These are phyloP conservation scores for Ameiurus melas DNA, from an alignment of 2,113 vertebrate species.

Conservation along the genomic window DNA sequence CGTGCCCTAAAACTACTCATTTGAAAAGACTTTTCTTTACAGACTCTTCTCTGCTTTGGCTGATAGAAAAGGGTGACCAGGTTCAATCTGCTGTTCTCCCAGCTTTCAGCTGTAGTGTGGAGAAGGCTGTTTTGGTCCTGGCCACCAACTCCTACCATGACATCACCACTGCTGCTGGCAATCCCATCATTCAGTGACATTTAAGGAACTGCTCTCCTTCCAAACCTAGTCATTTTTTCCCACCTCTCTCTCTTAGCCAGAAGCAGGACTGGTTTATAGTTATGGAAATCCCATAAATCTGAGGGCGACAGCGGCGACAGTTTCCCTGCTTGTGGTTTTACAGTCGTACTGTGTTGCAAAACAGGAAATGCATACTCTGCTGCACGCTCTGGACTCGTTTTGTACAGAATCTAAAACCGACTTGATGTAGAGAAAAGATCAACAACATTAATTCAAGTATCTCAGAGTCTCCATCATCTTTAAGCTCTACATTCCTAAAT, in stretches of 20 bases:
- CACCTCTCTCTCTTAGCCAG: background rate
- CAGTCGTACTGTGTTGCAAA: background rate
- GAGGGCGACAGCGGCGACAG: constrained; percentile 1
- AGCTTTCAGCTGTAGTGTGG: background rate
- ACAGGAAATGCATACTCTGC: constrained; percentile 27
- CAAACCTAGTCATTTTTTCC: background rate
- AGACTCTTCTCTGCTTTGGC: constrained; percentile 12
- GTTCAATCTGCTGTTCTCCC: constrained; percentile 55
- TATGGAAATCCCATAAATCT: constrained; percentile 54
- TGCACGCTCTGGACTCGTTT: background rate
- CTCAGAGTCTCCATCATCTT: background rate
- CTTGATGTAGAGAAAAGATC: background rate
- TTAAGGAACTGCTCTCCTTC: constrained; percentile 9
- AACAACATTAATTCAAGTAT: background rate
- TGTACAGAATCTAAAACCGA: background rate
- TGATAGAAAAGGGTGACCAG: constrained; percentile 57
- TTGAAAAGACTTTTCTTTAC: background rate
- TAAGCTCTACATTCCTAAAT: background rate
- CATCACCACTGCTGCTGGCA: constrained; percentile 35
- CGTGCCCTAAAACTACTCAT: background rate
- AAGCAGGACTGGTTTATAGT: constrained; percentile 23
- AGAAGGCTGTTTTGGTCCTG: background rate
- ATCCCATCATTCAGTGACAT: constrained; percentile 6
- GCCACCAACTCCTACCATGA: constrained; percentile 1
- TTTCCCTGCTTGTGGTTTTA: constrained; percentile 24